A percentile compares a stretch with the other conserved stretches of the same genome.
Evolutionary conservation across 2,888 invertebrate genomes (phyloP).

Genomic region (Leucoptera coffeella): DNA sequence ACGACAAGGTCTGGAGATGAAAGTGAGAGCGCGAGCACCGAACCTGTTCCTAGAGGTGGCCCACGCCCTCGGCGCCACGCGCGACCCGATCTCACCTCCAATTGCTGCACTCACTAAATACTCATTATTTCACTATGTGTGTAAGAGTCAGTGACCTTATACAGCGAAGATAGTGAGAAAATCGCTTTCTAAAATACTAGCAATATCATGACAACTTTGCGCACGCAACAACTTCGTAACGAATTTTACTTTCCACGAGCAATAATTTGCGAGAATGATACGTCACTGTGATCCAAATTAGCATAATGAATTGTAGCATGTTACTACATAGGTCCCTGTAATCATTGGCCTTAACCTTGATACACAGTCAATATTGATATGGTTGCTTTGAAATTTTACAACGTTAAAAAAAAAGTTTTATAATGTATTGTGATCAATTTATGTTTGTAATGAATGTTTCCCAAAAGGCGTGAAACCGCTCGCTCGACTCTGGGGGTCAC

Average conservation of each 20-base stretch:
- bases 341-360: too few species aligned
- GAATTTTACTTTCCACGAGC: constrained; percentile 18
- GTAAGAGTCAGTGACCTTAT: constrained; percentile 25
- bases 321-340: too few species aligned
- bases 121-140: not conserved
- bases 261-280: too few species aligned
- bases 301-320: too few species aligned
- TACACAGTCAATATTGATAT: too few species aligned
- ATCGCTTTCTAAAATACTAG: constrained; percentile 45
- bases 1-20: constrained; percentile 33
- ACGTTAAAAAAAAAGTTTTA: too few species aligned
- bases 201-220: constrained; percentile 38
- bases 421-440: too few species aligned
- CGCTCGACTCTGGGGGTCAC: too few species aligned
- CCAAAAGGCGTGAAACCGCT: too few species aligned
- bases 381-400: too few species aligned
- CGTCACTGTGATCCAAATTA: too few species aligned
- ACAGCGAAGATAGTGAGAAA: constrained; percentile 20
- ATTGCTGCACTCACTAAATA: not conserved
- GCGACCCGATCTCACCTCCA: not conserved
- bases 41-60: constrained; percentile 26
- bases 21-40: constrained; percentile 37
- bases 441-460: too few species aligned
- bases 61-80: constrained; percentile 8
- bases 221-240: constrained; percentile 35